Conservation (phyloP, 2,113 vertebrate species). For the Rhabdornis inornatus region DNA sequence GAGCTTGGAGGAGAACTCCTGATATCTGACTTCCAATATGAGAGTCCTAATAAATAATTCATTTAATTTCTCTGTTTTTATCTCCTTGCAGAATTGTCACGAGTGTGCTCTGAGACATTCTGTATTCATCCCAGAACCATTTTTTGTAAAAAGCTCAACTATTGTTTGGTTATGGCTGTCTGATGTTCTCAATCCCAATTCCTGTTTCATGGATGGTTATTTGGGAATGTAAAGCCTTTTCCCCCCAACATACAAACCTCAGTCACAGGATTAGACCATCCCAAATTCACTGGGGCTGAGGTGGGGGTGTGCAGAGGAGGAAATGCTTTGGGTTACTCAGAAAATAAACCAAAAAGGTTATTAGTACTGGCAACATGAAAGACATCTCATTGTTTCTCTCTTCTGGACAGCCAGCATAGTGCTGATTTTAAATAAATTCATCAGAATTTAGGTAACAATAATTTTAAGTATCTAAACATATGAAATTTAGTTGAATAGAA, state of each 20-base stretch:
- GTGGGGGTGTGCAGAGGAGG: neutral
- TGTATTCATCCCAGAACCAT: neutral
- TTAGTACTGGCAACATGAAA: neutral
- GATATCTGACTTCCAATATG: neutral
- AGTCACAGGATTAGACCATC: neutral
- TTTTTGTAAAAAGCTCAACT: neutral
- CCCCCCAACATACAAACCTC: neutral
- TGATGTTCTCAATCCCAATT: neutral
- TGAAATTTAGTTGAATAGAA: neutral
- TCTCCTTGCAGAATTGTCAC: neutral
- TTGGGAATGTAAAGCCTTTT: neutral
- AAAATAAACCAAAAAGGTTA: neutral
- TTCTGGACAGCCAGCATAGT: neutral
- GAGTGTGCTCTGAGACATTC: neutral
- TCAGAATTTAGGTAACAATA: neutral
- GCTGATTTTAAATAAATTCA: neutral
- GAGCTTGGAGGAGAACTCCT: neutral
- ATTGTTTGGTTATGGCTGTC: neutral
- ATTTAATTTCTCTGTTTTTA: constrained; percentile 44
- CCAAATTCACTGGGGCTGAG: neutral
- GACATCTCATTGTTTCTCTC: neutral
- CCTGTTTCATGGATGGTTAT: neutral
- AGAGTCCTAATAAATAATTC: constrained; percentile 45
- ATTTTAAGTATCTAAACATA: neutral
- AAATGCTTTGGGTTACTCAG: neutral